Percentiles rank a stretch among this genome's conserved stretches.
Evolutionary conservation across 2,888 invertebrate genomes (phyloP).

Genomic region (Sesia bembeciformis): DNA sequence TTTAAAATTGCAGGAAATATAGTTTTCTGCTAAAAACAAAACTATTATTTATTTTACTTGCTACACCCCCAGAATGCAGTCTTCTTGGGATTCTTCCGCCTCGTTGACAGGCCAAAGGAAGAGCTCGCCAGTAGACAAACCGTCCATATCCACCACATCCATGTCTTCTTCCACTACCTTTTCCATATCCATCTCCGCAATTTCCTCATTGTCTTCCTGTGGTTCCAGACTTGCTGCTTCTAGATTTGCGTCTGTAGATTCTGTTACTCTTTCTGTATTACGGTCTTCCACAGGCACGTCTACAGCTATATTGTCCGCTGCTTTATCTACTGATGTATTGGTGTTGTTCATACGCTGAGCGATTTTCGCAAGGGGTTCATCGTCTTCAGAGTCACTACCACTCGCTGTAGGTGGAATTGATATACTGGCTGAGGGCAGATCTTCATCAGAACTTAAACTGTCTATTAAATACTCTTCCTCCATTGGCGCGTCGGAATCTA

Average conservation of each 20-base stretch:
- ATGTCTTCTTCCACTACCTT: too few relatives aligned
- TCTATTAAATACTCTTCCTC: conserved; percentile 19
- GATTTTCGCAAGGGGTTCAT: conserved; percentile 48
- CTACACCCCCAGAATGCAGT: conserved; percentile 13
- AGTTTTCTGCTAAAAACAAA: too few relatives aligned
- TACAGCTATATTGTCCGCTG: too few relatives aligned
- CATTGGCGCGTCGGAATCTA: conserved; percentile 26
- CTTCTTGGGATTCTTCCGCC: conserved; percentile 11
- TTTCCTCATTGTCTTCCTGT: too few relatives aligned
- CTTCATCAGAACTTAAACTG: conserved; percentile 2
- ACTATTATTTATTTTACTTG: neutral
- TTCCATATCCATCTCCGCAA: too few relatives aligned
- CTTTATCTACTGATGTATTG: too few relatives aligned
- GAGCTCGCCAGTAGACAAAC: too few relatives aligned
- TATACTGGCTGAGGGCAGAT: neutral
- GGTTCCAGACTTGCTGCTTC: too few relatives aligned
- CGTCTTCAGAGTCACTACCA: conserved; percentile 37
- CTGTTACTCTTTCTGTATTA: too few relatives aligned
- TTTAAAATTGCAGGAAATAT: too few relatives aligned
- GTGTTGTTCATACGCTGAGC: conserved; percentile 24
- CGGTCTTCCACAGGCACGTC: too few relatives aligned
- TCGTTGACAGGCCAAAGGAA: neutral
- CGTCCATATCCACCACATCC: conserved; percentile 2
- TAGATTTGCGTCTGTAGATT: too few relatives aligned
- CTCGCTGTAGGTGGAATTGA: neutral